phyloP scores from a whole-genome alignment of 2,888 invertebrate genomes.

The Drosophila mettleri region DNA sequence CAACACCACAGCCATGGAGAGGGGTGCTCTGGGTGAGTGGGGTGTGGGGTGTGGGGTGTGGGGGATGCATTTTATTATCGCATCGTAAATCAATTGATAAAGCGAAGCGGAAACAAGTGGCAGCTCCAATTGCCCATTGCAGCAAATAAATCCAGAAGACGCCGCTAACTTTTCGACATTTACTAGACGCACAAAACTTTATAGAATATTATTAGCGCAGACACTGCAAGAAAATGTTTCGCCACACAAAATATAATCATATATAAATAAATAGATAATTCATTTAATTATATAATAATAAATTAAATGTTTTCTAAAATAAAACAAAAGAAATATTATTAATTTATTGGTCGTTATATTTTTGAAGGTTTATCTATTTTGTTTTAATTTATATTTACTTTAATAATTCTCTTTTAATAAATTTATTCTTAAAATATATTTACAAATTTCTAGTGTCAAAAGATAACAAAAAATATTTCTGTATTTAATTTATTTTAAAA shows the following conservation, averaged over 20 bases:
- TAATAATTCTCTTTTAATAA: too few species aligned
- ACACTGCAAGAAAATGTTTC: slow-evolving; percentile 24
- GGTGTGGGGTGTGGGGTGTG: background rate
- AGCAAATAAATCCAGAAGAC: slow-evolving; percentile 66
- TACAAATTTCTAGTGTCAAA: too few species aligned
- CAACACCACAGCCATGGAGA: background rate
- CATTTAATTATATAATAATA: too few species aligned
- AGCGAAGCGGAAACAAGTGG: slow-evolving; percentile 81
- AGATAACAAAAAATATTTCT: too few species aligned
- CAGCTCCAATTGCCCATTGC: slow-evolving; percentile 74
- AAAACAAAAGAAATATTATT: background rate
- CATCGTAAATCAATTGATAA: slow-evolving; percentile 81
- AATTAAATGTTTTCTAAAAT: too few species aligned
- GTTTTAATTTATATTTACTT: too few species aligned
- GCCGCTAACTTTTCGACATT: slow-evolving; percentile 60
- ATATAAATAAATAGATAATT: too few species aligned
- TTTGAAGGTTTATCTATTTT: too few species aligned
- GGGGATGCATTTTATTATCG: slow-evolving; percentile 54
- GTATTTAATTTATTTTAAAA: too few species aligned
- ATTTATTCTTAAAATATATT: too few species aligned
- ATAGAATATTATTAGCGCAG: slow-evolving; percentile 8
- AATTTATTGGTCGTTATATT: background rate
- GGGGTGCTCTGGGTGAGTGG: background rate
- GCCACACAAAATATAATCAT: background rate
- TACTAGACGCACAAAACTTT: slow-evolving; percentile 44